Evolutionary conservation across 2,888 invertebrate genomes (phyloP).

Genomic region (Zaprionus lineosus): DNA sequence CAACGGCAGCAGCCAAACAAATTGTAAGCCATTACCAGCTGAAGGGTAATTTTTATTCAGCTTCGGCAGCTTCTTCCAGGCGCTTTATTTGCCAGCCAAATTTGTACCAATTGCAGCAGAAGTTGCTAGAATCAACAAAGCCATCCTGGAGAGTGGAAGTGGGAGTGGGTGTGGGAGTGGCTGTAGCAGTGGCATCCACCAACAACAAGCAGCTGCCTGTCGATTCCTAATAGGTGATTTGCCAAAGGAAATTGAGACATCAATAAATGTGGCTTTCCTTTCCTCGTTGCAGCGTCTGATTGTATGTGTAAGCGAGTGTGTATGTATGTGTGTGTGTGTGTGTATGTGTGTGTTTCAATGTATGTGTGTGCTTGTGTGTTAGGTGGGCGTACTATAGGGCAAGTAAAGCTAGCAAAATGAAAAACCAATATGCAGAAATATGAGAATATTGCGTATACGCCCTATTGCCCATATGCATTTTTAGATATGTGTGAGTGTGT

Average conservation of each 20-base stretch:
- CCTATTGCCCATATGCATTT: slow-evolving; percentile 8
- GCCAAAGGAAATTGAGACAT: slow-evolving; percentile 79
- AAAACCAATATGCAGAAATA: slow-evolving; percentile 31
- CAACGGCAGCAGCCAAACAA: slow-evolving; percentile 64
- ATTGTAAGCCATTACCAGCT: slow-evolving; percentile 71
- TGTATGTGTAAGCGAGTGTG: neutral
- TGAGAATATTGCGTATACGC: slow-evolving; percentile 51
- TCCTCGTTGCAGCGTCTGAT: slow-evolving; percentile 28
- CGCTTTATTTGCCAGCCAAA: slow-evolving; percentile 74
- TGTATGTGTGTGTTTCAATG: slow-evolving; percentile 15
- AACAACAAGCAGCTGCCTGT: slow-evolving; percentile 45
- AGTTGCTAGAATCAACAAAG: slow-evolving; percentile 63
- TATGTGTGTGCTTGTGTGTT: neutral
- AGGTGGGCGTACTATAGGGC: neutral
- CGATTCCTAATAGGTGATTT: slow-evolving; percentile 79
- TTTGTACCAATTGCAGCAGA: slow-evolving; percentile 73
- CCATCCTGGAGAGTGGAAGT: too few species aligned
- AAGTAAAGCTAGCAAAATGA: neutral
- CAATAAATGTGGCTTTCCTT: slow-evolving; percentile 75
- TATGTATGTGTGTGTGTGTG: slow-evolving; percentile 8
- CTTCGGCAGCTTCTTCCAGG: slow-evolving; percentile 58
- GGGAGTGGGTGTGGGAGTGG: too few species aligned
- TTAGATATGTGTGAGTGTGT: neutral
- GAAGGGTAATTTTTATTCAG: slow-evolving; percentile 76
- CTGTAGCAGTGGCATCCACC: slow-evolving; percentile 15